Evolutionary conservation across 2,113 vertebrate genomes (phyloP), one percentile per base, ranked within the genome.

Genomic region (Phalacrocorax carbo): DNA sequence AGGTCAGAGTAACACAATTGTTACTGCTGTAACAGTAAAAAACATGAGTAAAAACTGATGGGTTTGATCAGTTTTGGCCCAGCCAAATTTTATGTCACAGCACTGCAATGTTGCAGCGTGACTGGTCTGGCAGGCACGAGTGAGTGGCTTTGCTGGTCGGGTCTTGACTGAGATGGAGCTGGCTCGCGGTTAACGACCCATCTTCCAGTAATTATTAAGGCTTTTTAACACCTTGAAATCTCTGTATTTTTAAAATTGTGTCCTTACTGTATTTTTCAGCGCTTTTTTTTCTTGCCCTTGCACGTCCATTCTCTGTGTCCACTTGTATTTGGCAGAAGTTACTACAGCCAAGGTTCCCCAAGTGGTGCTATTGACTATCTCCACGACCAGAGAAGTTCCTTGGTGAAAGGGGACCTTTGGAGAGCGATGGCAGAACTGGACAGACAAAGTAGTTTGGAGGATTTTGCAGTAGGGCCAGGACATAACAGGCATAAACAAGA

Each of bases 401-500:
- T 25, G 20, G 36, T 54, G 49, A 32, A 64, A 36, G 57, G 23
- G 27, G 25, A 9, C 1, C 2, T 62, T 34, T 34, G 75, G 71
- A 71, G 32, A 44, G 22, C 1, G 0, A 76, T 49, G 48, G 49
- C 60, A 73, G 73, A 9, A 32, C 80, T 34, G 60, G 82, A 9
- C 54, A 82, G 70, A 38, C 1, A 0, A 10, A 25, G 49, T n/a
- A 42, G 44, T 42, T 42, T 0, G 0, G 54, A 54, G 64, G 58
- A 11, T 49, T 78, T 79, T 85, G 49, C 79, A 44, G 70, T 3
- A 69, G 61, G 32, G 75, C 58, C 79, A 54, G 83, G 64, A 40
- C 6, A 20, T 38, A 55, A 46, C 32, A 32, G 16, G 11, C 55
- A 26, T 26, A 27, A 84, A n/a, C 48, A 36, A 27, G 61, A 60